phyloP scores from a whole-genome alignment of 1,140 invertebrate species.

The Pogonus chalceus region DNA sequence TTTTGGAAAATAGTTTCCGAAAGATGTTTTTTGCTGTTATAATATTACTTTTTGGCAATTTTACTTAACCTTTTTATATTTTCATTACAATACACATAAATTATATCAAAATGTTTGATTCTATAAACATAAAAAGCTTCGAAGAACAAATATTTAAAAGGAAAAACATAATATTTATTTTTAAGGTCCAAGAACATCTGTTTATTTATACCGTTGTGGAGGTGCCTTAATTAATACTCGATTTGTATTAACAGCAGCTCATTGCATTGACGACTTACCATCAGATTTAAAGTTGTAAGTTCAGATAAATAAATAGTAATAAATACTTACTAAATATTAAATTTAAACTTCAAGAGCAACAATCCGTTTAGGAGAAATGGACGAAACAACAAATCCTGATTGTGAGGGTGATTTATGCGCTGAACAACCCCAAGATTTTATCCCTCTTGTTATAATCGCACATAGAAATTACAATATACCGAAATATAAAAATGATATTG shows the following conservation, averaged over 20 bases:
- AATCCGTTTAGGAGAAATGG: constrained; percentile 50
- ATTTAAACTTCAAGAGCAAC: constrained; percentile 31
- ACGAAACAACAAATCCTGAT: constrained; percentile 41
- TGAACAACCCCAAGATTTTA: constrained; percentile 43
- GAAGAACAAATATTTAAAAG: no score
- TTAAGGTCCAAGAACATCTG: not conserved
- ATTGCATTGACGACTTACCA: not conserved
- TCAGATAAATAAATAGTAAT: not conserved
- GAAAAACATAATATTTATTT: no score
- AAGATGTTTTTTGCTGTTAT: no score
- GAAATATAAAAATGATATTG: constrained; percentile 53
- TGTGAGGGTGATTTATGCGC: constrained; percentile 46
- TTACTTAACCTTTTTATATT: no score
- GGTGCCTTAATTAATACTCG: not conserved
- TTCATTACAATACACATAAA: no score
- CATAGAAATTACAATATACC: constrained; percentile 50
- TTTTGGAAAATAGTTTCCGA: no score
- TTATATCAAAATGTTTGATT: no score
- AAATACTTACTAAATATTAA: no score
- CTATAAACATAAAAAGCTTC: no score
- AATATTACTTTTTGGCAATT: no score
- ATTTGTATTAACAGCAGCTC: not conserved
- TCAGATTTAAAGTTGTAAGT: not conserved
- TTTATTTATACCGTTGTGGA: not conserved
- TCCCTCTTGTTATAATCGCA: constrained; percentile 34